Conservation (phyloP, 2,888 invertebrate species). For the Macrophya alboannulata region DNA sequence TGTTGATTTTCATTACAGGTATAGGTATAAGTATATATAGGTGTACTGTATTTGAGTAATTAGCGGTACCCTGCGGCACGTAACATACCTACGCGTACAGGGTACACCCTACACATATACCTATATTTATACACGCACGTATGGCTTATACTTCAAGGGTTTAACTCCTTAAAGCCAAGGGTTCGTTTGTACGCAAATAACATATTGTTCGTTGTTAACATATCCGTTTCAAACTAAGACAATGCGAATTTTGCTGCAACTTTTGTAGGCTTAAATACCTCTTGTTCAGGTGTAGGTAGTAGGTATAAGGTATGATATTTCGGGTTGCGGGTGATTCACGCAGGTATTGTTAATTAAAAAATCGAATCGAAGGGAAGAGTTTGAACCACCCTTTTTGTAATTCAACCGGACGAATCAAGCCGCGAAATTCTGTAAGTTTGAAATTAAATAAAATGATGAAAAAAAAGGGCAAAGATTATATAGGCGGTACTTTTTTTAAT, state of each 20-base stretch:
- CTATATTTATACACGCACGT: not conserved
- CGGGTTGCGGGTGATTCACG: not conserved
- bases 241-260: not conserved
- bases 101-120: too few relatives aligned
- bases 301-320: not conserved
- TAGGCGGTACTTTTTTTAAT: not conserved
- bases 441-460: not conserved
- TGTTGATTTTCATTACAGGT: slow-evolving; percentile 2
- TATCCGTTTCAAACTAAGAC: not conserved
- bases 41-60: slow-evolving; percentile 7
- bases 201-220: not conserved
- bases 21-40: not conserved
- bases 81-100: not conserved
- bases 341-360: not conserved
- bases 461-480: not conserved
- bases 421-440: not conserved
- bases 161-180: not conserved
- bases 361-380: not conserved
- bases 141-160: not conserved
- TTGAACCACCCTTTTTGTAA: not conserved
- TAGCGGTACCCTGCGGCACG: not conserved
- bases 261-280: not conserved
- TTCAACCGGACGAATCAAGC: not conserved
- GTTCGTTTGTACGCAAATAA: not conserved
- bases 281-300: not conserved